Conservation (phyloP, 2,888 invertebrate species). For the Ashinkailepas kermadecensis region DNA sequence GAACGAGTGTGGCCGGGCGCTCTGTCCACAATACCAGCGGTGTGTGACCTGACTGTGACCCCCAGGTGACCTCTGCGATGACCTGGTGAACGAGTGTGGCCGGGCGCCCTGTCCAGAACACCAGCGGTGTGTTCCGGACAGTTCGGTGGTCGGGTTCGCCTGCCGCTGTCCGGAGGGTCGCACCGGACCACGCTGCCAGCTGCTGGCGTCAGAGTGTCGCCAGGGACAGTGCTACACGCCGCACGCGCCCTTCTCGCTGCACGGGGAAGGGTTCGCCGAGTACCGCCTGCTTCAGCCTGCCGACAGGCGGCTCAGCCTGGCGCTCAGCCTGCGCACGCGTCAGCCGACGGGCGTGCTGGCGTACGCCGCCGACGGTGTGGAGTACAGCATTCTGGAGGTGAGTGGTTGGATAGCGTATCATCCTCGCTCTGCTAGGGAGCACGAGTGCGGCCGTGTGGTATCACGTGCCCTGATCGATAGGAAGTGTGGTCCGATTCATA, state of each 20-base stretch:
- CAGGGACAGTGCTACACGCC: constrained; percentile 64
- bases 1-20: constrained; percentile 67
- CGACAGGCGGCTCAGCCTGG: constrained; percentile 59
- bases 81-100: constrained; percentile 67
- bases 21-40: constrained; percentile 63
- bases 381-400: no score
- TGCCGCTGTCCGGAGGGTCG: constrained; percentile 72
- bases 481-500: no score
- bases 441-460: no score
- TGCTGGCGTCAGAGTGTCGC: constrained; percentile 56
- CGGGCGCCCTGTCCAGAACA: constrained; percentile 63
- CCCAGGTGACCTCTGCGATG: constrained; percentile 59
- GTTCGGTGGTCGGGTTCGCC: constrained; percentile 59
- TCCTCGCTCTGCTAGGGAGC: no score
- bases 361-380: constrained; percentile 70
- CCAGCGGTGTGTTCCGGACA: constrained; percentile 66
- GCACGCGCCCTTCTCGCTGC: constrained; percentile 67
- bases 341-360: constrained; percentile 76
- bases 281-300: constrained; percentile 52
- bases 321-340: constrained; percentile 69
- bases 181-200: constrained; percentile 57
- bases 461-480: no score
- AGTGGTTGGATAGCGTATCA: no score
- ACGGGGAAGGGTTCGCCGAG: constrained; percentile 71
- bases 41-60: constrained; percentile 47